Evolutionary conservation across 2,797 vertebrate genomes (phyloP), one percentile per base, ranked within the genome.

Genomic region (Neopelma chrysocephalum): DNA sequence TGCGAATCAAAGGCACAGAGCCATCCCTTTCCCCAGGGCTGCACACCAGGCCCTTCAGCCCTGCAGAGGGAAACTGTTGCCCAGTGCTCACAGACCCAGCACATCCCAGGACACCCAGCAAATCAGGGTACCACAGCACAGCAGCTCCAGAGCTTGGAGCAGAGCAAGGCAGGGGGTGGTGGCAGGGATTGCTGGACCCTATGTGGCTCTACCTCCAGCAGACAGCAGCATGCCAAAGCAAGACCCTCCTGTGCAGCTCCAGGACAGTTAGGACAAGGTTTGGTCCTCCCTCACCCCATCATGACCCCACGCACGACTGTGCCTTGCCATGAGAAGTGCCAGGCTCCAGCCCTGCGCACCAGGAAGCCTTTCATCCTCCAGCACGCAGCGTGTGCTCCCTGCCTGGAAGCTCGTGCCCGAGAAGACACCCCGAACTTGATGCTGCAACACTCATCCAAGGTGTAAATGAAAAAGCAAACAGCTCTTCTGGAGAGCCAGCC

Each of bases 381-480:
- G 75, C 54, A 58, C 1, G 0, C 50, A 38, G 62, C 0, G 0
- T 14, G 57, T 68, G n/a, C 73, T 89, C 61, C 79, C 77, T 82
- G 83, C 70, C 57, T 25, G 8, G 66, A 78, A 82, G 87, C 77
- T 93, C 26, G 0, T 2, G 0, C 38, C 18, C 0, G 0, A 62
- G 40, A 38, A 87, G 65, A 87, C 77, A 54, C 21, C 77, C 81
- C 6, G 2, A 80, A 68, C 91, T 94, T 85, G 71, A 66, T 4
- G 47, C 69, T 56, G 72, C 56, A 89, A 87, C 71, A 79, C 87
- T 92, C 75, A 87, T 90, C 81, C 89, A 76, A 97, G 61, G 97
- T 95, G 96, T 76, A 97, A 97, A 97, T 97, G 96, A 93, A 94
- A 97, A 95, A 93, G 87, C 81, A 89, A 87, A 86, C 26, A 83